A percentile compares a stretch with the other conserved stretches of the same genome.
Conservation (phyloP, 2,888 invertebrate species). For the Parapristionchus giblindavisi region DNA sequence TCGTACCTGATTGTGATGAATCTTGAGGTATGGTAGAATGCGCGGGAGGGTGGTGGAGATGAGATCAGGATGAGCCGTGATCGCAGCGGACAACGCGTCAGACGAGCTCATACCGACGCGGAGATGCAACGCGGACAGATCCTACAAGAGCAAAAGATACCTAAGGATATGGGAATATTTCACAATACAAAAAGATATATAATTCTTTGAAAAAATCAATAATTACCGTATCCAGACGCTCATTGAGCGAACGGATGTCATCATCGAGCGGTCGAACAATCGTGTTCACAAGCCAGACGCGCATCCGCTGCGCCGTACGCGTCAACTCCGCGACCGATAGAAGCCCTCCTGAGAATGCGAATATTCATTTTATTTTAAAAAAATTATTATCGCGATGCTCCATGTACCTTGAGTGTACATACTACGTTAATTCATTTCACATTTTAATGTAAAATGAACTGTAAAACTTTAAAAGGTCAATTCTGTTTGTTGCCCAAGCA, state of each 20-base stretch:
- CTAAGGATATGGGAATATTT: too few species aligned
- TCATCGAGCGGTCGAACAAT: slow-evolving; percentile 46
- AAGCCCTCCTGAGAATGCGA: too few species aligned
- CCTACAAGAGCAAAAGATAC: too few species aligned
- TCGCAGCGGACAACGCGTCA: slow-evolving; percentile 48
- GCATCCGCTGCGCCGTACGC: slow-evolving; percentile 40
- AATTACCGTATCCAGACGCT: slow-evolving; percentile 48
- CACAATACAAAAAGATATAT: too few species aligned
- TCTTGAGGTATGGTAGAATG: slow-evolving; percentile 48
- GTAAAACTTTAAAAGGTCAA: too few species aligned
- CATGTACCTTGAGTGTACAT: too few species aligned
- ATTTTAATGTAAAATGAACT: too few species aligned
- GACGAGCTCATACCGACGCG: too few species aligned
- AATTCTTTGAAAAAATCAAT: too few species aligned
- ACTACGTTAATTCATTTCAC: too few species aligned
- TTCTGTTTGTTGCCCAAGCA: too few species aligned
- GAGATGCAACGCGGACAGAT: slow-evolving; percentile 48
- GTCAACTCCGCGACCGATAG: slow-evolving; percentile 37
- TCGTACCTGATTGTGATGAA: slow-evolving; percentile 47
- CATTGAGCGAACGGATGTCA: slow-evolving; percentile 49
- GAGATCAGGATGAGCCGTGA: slow-evolving; percentile 38
- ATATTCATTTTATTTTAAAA: background rate
- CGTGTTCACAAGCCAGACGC: slow-evolving; percentile 53
- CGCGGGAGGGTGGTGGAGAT: slow-evolving; percentile 48
- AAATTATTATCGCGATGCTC: too few species aligned